phyloP scores from a whole-genome alignment of 2,888 invertebrate species.

The Amiota minor region DNA sequence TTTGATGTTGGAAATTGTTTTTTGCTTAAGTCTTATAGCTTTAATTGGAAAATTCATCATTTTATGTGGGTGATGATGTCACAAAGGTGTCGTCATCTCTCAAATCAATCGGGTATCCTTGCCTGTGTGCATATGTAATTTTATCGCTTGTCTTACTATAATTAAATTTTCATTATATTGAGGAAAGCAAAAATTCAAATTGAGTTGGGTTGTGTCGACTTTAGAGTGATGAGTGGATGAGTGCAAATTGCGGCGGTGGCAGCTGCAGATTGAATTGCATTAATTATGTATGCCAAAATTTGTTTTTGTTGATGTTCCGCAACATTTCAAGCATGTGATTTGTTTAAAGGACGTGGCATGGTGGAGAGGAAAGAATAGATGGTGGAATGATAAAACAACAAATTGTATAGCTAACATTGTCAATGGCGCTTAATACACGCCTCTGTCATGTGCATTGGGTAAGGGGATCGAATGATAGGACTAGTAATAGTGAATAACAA shows the following conservation, averaged over 20 bases:
- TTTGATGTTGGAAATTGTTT: conserved; percentile 64
- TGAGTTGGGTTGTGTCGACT: background rate
- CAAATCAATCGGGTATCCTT: background rate
- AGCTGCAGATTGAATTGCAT: conserved; percentile 39
- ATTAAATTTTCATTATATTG: conserved; percentile 63
- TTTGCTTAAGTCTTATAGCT: too few relatives aligned
- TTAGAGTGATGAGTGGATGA: background rate
- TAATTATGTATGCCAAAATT: conserved; percentile 48
- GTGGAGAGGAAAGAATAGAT: conserved; percentile 35
- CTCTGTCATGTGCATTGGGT: too few relatives aligned
- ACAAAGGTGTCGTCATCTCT: background rate
- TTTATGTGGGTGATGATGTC: background rate
- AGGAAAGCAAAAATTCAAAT: conserved; percentile 33
- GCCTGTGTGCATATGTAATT: conserved; percentile 39
- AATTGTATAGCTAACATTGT: conserved; percentile 14
- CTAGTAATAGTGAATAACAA: too few relatives aligned
- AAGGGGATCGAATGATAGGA: too few relatives aligned
- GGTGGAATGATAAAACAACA: background rate
- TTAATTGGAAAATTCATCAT: conserved; percentile 10
- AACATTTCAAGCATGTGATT: conserved; percentile 31
- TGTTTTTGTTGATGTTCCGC: conserved; percentile 13
- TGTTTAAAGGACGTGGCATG: background rate
- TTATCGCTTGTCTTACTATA: conserved; percentile 61
- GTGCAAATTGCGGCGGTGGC: conserved; percentile 18
- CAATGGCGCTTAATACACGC: background rate